These are phyloP conservation scores for Bujurquina vittata DNA, from an alignment of 2,113 vertebrate genomes.

Conservation along the genomic window DNA sequence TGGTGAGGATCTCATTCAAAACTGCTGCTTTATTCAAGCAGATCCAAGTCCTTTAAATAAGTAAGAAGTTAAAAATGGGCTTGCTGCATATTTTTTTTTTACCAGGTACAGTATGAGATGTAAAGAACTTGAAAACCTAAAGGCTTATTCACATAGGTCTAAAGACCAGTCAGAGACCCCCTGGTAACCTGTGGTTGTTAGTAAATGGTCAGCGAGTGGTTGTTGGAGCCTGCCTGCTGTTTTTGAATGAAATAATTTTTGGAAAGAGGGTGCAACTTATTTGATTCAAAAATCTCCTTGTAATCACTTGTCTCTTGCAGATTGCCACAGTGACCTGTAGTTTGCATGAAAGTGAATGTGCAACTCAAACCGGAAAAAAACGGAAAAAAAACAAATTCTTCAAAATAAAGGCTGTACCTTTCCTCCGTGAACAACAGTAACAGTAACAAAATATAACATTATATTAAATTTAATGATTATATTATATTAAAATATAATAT, in stretches of 20 bases:
- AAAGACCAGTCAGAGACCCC: background rate
- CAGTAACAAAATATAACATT: background rate
- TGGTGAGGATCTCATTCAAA: slow-evolving; percentile 10
- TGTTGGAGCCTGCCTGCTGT: background rate
- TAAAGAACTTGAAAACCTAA: slow-evolving; percentile 24
- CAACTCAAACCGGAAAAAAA: background rate
- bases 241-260: background rate
- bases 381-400: background rate
- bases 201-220: background rate
- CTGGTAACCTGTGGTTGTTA: too few species aligned
- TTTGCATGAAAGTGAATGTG: background rate
- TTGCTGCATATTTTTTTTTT: slow-evolving; percentile 1
- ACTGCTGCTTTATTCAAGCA: slow-evolving; percentile 8
- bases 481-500: too few species aligned
- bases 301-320: background rate
- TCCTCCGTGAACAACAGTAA: too few species aligned
- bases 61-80: background rate
- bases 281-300: background rate
- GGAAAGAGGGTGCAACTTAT: background rate
- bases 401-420: background rate
- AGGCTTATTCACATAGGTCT: background rate
- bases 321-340: background rate
- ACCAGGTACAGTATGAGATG: background rate
- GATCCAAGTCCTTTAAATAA: slow-evolving; percentile 19
- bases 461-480: too few species aligned